Percentiles rank a stretch among this genome's conserved stretches.
These are phyloP conservation scores for Trachops cirrhosus DNA, from an alignment of 2,797 vertebrate genomes.

Conservation along the genomic window DNA sequence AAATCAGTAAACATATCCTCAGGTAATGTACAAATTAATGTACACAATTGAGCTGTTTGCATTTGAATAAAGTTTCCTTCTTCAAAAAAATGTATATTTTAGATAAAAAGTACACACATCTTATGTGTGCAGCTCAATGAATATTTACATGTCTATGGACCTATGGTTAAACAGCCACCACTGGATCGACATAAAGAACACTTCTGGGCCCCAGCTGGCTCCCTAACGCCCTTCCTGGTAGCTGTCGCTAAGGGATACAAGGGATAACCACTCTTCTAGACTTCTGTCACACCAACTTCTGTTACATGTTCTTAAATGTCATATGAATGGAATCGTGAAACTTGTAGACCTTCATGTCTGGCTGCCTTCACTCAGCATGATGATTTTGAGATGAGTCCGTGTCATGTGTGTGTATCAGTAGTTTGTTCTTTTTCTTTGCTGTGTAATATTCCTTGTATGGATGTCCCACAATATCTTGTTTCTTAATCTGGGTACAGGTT, in stretches of 20 bases:
- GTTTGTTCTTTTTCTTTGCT: neutral
- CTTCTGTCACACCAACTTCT: neutral
- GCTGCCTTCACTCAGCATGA: neutral
- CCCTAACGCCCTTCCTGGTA: neutral
- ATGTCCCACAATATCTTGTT: neutral
- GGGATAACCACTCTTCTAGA: neutral
- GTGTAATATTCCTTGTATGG: neutral
- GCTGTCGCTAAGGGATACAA: neutral
- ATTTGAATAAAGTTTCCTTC: neutral
- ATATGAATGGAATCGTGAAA: neutral
- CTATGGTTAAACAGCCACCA: neutral
- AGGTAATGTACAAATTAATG: neutral
- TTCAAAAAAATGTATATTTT: neutral
- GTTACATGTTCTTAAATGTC: neutral
- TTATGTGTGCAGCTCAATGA: neutral
- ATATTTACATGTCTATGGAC: neutral
- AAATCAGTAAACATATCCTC: neutral
- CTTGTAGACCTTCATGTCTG: neutral
- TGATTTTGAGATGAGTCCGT: neutral
- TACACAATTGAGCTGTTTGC: neutral
- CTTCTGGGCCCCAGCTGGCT: neutral
- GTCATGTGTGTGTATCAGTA: neutral
- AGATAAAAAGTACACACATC: neutral
- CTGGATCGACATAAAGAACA: neutral
- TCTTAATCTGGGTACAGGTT: neutral